These are phyloP conservation scores for Centropus unirufus DNA, from an alignment of 2,113 vertebrate genomes.

Conservation along the genomic window DNA sequence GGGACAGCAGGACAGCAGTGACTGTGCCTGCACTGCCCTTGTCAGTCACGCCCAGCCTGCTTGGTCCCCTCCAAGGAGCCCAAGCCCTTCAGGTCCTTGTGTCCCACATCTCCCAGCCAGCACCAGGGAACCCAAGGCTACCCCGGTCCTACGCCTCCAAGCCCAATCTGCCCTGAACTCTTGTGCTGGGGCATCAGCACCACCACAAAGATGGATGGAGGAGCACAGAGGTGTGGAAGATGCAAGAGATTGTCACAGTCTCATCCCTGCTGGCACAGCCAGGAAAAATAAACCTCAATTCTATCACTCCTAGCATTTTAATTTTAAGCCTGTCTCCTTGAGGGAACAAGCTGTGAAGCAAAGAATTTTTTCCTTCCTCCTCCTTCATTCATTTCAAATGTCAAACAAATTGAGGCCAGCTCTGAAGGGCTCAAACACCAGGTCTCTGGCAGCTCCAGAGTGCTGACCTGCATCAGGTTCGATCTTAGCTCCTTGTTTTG, in stretches of 20 bases:
- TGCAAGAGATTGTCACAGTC: neutral
- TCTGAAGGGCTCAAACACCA: neutral
- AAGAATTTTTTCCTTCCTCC: neutral
- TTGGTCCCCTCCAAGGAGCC: too few relatives aligned
- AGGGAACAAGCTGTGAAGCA: neutral
- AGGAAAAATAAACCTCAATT: neutral
- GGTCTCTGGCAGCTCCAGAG: neutral
- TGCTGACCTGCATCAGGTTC: neutral
- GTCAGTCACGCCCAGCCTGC: neutral
- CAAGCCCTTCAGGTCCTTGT: neutral
- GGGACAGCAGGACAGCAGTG: neutral
- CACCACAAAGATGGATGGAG: accelerated
- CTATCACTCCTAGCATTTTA: neutral
- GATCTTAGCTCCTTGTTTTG: conserved; percentile 32
- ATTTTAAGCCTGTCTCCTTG: neutral
- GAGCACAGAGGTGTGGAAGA: neutral
- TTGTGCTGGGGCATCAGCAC: accelerated
- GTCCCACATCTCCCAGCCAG: neutral
- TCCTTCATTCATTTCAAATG: neutral
- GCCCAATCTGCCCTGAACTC: accelerated
- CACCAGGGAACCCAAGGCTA: neutral
- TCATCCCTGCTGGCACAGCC: too few relatives aligned
- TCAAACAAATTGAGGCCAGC: neutral
- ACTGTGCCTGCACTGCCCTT: neutral
- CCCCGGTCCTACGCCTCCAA: neutral